These are phyloP conservation scores for Ctenopoma multispine DNA, from an alignment of 2,797 vertebrate genomes.

Conservation along the genomic window DNA sequence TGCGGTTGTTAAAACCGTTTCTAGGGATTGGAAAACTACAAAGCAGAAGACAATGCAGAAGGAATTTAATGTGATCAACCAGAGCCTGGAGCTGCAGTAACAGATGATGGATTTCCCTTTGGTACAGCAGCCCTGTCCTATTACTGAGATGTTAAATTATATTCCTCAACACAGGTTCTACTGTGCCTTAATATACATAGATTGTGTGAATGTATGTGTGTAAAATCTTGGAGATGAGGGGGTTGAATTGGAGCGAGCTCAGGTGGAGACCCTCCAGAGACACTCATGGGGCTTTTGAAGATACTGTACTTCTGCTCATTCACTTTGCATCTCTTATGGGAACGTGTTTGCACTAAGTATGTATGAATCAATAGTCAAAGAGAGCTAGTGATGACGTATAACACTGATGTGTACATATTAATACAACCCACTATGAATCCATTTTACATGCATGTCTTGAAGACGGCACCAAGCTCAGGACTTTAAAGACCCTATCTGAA, in stretches of 20 bases:
- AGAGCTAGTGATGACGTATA: background rate
- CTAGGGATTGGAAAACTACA: slow-evolving; percentile 43
- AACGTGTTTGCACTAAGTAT: background rate
- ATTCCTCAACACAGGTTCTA: slow-evolving; percentile 33
- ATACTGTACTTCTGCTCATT: slow-evolving; percentile 21
- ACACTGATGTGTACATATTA: background rate
- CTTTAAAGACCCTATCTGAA: no score
- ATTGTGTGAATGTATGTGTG: background rate
- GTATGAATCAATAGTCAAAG: slow-evolving; percentile 15
- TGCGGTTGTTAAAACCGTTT: slow-evolving; percentile 24
- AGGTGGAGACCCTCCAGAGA: slow-evolving; percentile 57
- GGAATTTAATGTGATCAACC: slow-evolving; percentile 52
- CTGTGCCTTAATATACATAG: slow-evolving; percentile 35
- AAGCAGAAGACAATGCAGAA: slow-evolving; percentile 41
- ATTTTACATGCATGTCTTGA: slow-evolving; percentile 4
- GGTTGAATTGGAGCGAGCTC: slow-evolving; percentile 36
- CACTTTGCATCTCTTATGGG: slow-evolving; percentile 18
- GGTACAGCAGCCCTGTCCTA: slow-evolving; percentile 27
- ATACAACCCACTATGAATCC: background rate
- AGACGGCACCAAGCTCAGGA: no score
- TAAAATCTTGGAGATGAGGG: slow-evolving; percentile 25
- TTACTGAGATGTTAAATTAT: slow-evolving; percentile 47
- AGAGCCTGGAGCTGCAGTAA: slow-evolving; percentile 30
- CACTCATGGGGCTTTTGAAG: slow-evolving; percentile 38
- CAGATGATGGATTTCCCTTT: slow-evolving; percentile 31